Evolutionary conservation across 2,113 vertebrate species (phyloP).

Genomic region (Neodontobutis hainanensis): DNA sequence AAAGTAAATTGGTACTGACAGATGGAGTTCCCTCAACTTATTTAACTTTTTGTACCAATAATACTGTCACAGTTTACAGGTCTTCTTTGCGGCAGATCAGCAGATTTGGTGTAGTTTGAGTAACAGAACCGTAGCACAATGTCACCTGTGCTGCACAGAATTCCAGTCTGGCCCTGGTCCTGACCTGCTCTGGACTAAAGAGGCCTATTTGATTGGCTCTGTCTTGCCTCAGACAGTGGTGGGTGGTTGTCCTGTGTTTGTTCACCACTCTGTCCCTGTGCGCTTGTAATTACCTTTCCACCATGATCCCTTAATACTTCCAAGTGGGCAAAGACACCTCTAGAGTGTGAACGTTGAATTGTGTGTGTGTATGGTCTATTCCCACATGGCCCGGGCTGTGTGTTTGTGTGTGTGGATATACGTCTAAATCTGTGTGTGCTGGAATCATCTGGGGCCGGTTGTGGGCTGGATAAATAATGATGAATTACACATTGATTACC

Average conservation of each 20-base stretch:
- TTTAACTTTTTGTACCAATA: too few relatives aligned
- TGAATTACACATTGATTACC: constrained; percentile 77
- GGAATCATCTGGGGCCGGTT: constrained; percentile 55
- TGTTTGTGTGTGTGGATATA: constrained; percentile 1
- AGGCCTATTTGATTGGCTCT: constrained; percentile 18
- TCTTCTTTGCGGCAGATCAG: too few relatives aligned
- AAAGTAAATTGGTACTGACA: too few relatives aligned
- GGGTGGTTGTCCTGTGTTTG: constrained; percentile 38
- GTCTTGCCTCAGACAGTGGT: constrained; percentile 10
- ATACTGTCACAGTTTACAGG: too few relatives aligned
- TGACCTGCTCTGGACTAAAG: constrained; percentile 17
- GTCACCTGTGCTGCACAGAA: neutral
- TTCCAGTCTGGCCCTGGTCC: neutral
- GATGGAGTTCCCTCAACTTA: too few relatives aligned
- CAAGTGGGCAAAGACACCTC: constrained; percentile 56
- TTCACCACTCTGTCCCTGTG: constrained; percentile 27
- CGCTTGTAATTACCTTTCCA: constrained; percentile 69
- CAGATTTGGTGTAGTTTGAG: neutral
- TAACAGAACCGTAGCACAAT: neutral
- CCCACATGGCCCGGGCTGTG: constrained; percentile 26
- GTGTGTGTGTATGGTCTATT: constrained; percentile 13
- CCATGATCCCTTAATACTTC: constrained; percentile 61
- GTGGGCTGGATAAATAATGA: constrained; percentile 70
- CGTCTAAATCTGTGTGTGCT: constrained; percentile 21
- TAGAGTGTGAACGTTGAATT: constrained; percentile 24